Conservation (phyloP, 2,113 vertebrate genomes). For the Notarius lentiginosus region DNA sequence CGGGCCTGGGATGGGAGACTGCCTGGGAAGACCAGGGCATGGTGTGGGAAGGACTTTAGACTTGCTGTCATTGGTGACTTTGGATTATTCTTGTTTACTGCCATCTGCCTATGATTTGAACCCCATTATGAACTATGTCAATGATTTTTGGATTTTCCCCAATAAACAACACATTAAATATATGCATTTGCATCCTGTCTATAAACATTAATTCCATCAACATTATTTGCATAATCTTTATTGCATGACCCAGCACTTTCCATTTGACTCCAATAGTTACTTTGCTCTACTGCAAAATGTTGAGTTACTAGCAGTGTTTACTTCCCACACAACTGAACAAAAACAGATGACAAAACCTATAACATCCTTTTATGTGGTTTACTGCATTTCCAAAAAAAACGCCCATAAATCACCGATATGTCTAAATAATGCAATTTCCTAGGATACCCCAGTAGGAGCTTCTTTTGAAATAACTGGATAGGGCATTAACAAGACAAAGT, state of each 20-base stretch:
- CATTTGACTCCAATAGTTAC: background rate
- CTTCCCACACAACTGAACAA: background rate
- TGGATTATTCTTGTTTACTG: background rate
- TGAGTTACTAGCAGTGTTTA: background rate
- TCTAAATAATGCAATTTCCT: background rate
- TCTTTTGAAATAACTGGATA: background rate
- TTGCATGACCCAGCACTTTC: background rate
- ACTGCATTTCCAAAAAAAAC: background rate
- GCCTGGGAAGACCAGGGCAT: too few species aligned
- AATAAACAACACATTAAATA: background rate
- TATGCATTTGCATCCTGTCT: background rate
- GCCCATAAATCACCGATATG: background rate
- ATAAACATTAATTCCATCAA: background rate
- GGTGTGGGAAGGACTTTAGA: too few species aligned
- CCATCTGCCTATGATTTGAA: background rate
- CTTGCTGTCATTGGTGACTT: background rate
- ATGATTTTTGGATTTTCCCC: background rate
- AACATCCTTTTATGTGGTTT: background rate
- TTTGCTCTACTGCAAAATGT: background rate
- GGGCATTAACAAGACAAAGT: background rate
- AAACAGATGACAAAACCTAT: background rate
- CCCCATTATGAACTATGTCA: background rate
- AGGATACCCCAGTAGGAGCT: background rate
- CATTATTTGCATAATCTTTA: too few species aligned
- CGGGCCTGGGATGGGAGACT: too few species aligned